Evolutionary conservation across 2,113 vertebrate species (phyloP).

Genomic region (Cebus imitator): DNA sequence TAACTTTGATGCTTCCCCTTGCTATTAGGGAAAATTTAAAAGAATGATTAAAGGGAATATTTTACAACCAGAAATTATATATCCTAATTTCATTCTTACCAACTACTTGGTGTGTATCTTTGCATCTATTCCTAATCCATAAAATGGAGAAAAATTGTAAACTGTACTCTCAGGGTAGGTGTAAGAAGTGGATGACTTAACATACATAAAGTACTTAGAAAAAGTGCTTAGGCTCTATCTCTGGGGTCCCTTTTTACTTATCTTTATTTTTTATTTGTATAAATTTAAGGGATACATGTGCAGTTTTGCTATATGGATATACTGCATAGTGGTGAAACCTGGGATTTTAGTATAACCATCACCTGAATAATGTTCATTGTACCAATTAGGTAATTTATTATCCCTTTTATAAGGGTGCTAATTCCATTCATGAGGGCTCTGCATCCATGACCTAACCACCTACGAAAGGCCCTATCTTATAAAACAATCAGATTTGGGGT

Average conservation of each 20-base stretch:
- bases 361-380: too few species aligned
- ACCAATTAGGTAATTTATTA: too few species aligned
- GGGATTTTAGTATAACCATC: too few species aligned
- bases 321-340: too few species aligned
- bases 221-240: background rate
- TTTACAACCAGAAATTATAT: background rate
- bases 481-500: background rate
- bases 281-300: too few species aligned
- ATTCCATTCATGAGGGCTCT: too few species aligned
- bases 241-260: too few species aligned
- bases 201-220: background rate
- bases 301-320: too few species aligned
- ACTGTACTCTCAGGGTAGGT: background rate
- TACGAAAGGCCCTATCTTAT: background rate
- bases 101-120: background rate
- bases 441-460: background rate
- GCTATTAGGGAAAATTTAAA: background rate
- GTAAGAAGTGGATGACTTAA: background rate
- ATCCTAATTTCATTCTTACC: background rate
- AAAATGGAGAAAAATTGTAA: background rate
- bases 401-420: background rate
- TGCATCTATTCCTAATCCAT: background rate
- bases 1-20: background rate
- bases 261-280: too few species aligned
- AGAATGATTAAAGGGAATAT: background rate